phyloP scores from a whole-genome alignment of 1,140 invertebrate genomes.

The Chironomus tepperi region DNA sequence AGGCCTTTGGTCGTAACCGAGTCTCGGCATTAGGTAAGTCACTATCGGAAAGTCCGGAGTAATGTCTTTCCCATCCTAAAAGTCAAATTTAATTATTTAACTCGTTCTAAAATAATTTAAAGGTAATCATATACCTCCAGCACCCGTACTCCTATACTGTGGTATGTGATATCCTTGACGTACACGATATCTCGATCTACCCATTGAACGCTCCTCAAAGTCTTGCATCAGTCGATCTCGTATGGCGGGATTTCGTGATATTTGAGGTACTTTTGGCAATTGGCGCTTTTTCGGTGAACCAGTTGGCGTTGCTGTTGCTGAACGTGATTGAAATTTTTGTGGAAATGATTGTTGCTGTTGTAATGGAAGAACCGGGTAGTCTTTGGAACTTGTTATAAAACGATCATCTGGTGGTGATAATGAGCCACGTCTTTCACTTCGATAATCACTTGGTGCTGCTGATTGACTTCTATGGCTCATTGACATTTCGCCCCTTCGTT shows the following conservation, averaged over 20 bases:
- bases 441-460: conserved; percentile 41
- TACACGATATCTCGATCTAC: conserved; percentile 57
- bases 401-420: conserved; percentile 39
- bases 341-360: conserved; percentile 38
- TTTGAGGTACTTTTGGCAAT: conserved; percentile 65
- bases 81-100: conserved; percentile 4
- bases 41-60: conserved; percentile 71
- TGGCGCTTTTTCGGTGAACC: conserved; percentile 93
- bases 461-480: conserved; percentile 42
- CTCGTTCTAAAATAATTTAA: too few species aligned
- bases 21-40: conserved; percentile 55
- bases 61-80: conserved; percentile 65
- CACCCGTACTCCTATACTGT: conserved; percentile 60
- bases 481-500: conserved; percentile 47
- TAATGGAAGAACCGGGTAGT: conserved; percentile 41
- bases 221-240: conserved; percentile 68
- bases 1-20: conserved; percentile 44
- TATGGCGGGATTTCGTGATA: conserved; percentile 44
- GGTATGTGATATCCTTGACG: conserved; percentile 48
- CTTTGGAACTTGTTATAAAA: conserved; percentile 31
- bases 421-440: conserved; percentile 39
- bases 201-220: conserved; percentile 66
- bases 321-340: conserved; percentile 65
- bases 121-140: too few species aligned
- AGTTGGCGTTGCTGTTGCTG: conserved; percentile 84